Percentiles rank a stretch among this genome's conserved stretches.
Conservation (phyloP, 1,140 invertebrate genomes). For the Chionoecetes opilio region DNA sequence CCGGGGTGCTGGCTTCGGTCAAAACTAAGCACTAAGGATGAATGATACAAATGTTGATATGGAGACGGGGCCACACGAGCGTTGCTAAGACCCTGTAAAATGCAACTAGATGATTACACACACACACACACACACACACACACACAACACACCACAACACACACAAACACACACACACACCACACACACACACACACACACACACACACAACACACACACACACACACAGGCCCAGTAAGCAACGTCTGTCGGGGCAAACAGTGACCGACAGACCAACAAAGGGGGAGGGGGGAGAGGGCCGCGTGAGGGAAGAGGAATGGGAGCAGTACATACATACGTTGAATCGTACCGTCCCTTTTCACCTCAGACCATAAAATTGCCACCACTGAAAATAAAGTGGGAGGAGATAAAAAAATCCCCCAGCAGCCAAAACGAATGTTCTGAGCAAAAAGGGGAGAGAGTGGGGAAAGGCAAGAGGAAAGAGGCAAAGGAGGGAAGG, state of each 20-base stretch:
- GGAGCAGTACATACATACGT: not conserved
- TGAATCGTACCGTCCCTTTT: conserved; percentile 51
- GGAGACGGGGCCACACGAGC: not conserved
- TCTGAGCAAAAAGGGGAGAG: not conserved
- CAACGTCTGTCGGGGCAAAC: not conserved
- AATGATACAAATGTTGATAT: too few species aligned
- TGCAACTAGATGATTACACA: too few species aligned
- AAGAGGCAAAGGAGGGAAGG: not conserved
- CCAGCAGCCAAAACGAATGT: not conserved
- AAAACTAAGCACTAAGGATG: too few species aligned
- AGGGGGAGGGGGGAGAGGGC: not conserved
- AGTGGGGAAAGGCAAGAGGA: not conserved
- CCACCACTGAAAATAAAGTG: conserved; percentile 23
- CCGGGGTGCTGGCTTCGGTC: too few species aligned
- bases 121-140: conserved; percentile 23
- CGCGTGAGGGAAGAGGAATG: conserved; percentile 1
- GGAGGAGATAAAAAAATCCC: conserved; percentile 1
- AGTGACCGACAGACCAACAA: conserved; percentile 52
- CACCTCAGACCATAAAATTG: conserved; percentile 59
- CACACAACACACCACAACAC: conserved; percentile 57
- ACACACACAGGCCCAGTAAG: conserved; percentile 31
- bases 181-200: conserved; percentile 43
- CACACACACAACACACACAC: conserved; percentile 62
- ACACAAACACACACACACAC: conserved; percentile 57
- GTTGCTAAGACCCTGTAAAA: too few species aligned